Percentiles rank a stretch among this genome's conserved stretches.
Evolutionary conservation across 2,113 vertebrate species (phyloP).

Genomic region (Tor tambroides): DNA sequence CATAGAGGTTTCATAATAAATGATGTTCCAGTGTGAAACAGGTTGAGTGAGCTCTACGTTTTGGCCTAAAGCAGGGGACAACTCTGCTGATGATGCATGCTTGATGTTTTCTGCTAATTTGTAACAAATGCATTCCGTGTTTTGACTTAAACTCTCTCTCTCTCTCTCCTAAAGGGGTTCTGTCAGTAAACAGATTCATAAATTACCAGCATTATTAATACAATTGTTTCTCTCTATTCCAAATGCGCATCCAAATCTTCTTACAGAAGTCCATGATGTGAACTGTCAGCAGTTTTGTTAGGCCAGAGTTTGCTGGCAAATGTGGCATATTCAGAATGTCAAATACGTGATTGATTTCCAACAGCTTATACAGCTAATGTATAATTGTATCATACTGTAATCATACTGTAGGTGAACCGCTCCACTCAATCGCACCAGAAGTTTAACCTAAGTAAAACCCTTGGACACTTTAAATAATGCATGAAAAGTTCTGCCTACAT

Average conservation of each 20-base stretch:
- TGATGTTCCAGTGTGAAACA: not conserved
- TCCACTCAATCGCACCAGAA: not conserved
- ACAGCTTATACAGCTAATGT: not conserved
- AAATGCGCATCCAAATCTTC: conserved; percentile 39
- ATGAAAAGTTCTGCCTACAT: not conserved
- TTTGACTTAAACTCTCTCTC: conserved; percentile 29
- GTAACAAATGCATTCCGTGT: conserved; percentile 49
- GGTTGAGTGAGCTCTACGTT: not conserved
- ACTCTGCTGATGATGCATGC: conserved; percentile 46
- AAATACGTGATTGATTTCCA: not conserved
- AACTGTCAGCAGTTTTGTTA: conserved; percentile 30
- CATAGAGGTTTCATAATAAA: conserved; percentile 19
- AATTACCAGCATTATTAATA: conserved; percentile 49
- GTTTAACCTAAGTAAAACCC: not conserved
- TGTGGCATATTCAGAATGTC: not conserved
- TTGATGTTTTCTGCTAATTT: conserved; percentile 48
- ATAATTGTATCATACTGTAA: not conserved
- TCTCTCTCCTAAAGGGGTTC: conserved; percentile 27
- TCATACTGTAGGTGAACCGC: not conserved
- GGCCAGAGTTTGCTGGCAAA: not conserved
- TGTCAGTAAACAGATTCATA: conserved; percentile 53
- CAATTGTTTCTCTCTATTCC: conserved; percentile 11
- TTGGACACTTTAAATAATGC: not conserved
- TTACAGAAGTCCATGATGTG: not conserved
- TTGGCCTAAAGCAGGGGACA: conserved; percentile 13